A percentile compares a stretch with the other conserved stretches of the same genome.
Conservation (phyloP, 2,888 invertebrate genomes). For the Polydrusus pterygomalis region DNA sequence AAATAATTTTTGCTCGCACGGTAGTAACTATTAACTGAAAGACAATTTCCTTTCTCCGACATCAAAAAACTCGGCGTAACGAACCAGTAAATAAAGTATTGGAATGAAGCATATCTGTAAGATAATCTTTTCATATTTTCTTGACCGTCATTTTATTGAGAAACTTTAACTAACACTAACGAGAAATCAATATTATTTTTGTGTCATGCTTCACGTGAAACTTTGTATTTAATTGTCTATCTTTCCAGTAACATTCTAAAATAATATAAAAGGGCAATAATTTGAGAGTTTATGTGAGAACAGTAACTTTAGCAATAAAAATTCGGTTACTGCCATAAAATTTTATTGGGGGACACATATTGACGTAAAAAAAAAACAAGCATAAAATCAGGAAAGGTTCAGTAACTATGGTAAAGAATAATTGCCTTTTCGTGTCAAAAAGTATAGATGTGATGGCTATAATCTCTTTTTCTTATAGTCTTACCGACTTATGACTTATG, state of each 20-base stretch:
- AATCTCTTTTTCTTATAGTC: too few species aligned
- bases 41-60: too few species aligned
- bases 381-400: not conserved
- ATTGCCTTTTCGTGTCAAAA: not conserved
- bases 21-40: too few species aligned
- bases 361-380: conserved; percentile 2
- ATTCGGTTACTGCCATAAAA: not conserved
- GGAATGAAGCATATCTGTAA: too few species aligned
- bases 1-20: too few species aligned
- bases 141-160: too few species aligned
- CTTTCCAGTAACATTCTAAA: not conserved
- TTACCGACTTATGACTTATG: too few species aligned
- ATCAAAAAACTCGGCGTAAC: too few species aligned
- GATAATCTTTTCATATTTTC: too few species aligned
- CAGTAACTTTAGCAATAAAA: conserved; percentile 5
- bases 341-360: conserved; percentile 8
- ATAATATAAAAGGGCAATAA: conserved; percentile 5
- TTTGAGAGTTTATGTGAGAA: not conserved
- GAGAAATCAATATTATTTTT: too few species aligned
- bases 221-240: conserved; percentile 11
- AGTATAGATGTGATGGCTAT: not conserved
- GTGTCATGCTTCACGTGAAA: not conserved
- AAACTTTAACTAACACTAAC: too few species aligned
- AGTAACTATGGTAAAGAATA: not conserved
- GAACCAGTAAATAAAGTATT: too few species aligned